A percentile compares a stretch with the other conserved stretches of the same genome.
phyloP scores from a whole-genome alignment of 2,797 vertebrate genomes.

The Tympanoctomys barrerae region DNA sequence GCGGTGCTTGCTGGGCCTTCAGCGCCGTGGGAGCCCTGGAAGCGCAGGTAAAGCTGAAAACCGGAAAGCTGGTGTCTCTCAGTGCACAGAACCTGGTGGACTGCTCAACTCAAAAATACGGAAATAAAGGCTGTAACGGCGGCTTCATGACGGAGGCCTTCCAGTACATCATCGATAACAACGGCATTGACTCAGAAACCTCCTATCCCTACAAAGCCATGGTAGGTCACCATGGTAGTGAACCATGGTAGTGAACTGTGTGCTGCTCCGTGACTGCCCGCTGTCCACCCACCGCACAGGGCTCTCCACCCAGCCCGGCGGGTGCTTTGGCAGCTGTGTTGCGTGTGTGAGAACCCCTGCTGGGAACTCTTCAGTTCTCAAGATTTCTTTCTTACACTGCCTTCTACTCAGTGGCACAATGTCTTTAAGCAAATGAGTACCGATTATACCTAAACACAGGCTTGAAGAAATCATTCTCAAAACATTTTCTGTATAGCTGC shows the following conservation, averaged over 20 bases:
- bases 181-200: constrained; percentile 91
- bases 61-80: constrained; percentile 91
- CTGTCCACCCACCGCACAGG: neutral
- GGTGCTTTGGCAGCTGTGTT: neutral
- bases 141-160: constrained; percentile 90
- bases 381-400: neutral
- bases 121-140: constrained; percentile 92
- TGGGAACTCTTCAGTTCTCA: neutral
- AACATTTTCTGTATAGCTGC: neutral
- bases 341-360: neutral
- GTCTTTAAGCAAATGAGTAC: constrained; percentile 40
- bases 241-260: too few relatives aligned
- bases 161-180: constrained; percentile 94
- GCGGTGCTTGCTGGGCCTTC: constrained; percentile 96
- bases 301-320: neutral
- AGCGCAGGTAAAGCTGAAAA: constrained; percentile 91
- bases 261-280: neutral
- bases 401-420: neutral
- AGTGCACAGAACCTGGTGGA: constrained; percentile 96
- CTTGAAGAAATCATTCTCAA: constrained; percentile 12
- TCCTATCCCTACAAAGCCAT: constrained; percentile 92
- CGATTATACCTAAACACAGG: constrained; percentile 40
- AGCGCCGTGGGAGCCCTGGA: constrained; percentile 94
- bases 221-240: constrained; percentile 90
- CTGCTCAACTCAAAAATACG: constrained; percentile 89